These are phyloP conservation scores for Arbacia lixula DNA, from an alignment of 53 echinoderm and acorn worm species.

Conservation along the genomic window DNA sequence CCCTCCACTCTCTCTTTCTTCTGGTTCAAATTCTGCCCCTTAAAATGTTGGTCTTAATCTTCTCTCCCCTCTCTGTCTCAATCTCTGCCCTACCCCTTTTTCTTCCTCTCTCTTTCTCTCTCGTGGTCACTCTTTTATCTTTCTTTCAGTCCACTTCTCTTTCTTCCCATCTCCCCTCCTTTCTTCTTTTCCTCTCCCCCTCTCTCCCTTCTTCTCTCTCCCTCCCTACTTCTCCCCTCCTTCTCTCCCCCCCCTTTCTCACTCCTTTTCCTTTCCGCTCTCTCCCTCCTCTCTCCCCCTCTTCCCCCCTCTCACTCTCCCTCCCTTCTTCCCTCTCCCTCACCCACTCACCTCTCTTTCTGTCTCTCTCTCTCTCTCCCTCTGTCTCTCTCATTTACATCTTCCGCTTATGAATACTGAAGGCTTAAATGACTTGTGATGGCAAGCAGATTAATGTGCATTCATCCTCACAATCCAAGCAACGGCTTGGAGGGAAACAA, in stretches of 20 bases:
- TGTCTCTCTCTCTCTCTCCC: neutral
- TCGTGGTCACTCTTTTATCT: neutral
- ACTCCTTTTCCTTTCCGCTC: neutral
- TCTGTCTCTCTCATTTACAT: neutral
- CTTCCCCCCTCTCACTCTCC: neutral
- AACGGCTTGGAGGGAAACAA: too few species aligned
- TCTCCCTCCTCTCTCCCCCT: neutral
- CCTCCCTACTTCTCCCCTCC: neutral
- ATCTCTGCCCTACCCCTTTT: neutral
- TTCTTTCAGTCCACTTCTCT: neutral
- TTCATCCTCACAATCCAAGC: too few species aligned
- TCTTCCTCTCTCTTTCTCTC: neutral
- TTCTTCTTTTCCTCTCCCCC: too few species aligned
- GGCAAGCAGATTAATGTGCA: too few species aligned
- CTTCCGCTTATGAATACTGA: too few species aligned
- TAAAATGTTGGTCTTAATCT: too few species aligned
- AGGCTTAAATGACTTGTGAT: too few species aligned
- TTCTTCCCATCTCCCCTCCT: neutral
- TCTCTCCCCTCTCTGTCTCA: neutral
- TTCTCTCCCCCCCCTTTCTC: neutral
- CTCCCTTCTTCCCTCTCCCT: neutral
- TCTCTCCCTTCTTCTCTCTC: neutral
- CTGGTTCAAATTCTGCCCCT: neutral
- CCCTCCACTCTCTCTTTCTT: neutral
- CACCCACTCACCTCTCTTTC: neutral